Conservation (phyloP, 2,113 vertebrate genomes). For the Ia io region DNA sequence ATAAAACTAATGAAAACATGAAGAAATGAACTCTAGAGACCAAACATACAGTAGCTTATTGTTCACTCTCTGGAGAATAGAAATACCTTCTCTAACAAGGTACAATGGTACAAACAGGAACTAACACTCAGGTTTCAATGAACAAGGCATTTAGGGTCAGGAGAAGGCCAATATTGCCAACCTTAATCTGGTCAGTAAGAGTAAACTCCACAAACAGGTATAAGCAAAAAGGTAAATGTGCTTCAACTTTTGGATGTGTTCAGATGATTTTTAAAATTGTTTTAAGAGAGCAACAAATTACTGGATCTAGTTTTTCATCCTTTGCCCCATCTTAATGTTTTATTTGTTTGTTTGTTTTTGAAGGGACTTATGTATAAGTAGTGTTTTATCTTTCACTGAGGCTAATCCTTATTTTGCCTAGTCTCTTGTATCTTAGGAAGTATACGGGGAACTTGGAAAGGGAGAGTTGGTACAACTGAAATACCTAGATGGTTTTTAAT, state of each 20-base stretch:
- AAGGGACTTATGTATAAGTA: neutral
- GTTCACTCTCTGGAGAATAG: constrained; percentile 66
- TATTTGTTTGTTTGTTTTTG: neutral
- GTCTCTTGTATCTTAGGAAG: neutral
- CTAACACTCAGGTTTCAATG: constrained; percentile 57
- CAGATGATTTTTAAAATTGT: neutral
- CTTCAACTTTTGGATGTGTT: neutral
- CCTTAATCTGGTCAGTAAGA: constrained; percentile 36
- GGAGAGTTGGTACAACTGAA: neutral
- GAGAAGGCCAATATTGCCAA: constrained; percentile 27
- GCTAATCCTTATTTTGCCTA: neutral
- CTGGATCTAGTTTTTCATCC: neutral
- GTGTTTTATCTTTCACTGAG: neutral
- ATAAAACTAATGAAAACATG: constrained; percentile 68
- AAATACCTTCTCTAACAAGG: constrained; percentile 68
- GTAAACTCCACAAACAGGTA: neutral
- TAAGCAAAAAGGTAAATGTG: neutral
- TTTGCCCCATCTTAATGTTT: neutral
- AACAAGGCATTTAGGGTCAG: neutral
- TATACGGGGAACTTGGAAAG: neutral
- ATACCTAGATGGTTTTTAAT: neutral
- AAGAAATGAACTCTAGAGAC: constrained; percentile 64
- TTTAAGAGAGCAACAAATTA: constrained; percentile 7
- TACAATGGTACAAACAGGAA: constrained; percentile 65
- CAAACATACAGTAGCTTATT: constrained; percentile 58